Conservation (phyloP, 2,888 invertebrate species). For the Creontiades dilutus region DNA sequence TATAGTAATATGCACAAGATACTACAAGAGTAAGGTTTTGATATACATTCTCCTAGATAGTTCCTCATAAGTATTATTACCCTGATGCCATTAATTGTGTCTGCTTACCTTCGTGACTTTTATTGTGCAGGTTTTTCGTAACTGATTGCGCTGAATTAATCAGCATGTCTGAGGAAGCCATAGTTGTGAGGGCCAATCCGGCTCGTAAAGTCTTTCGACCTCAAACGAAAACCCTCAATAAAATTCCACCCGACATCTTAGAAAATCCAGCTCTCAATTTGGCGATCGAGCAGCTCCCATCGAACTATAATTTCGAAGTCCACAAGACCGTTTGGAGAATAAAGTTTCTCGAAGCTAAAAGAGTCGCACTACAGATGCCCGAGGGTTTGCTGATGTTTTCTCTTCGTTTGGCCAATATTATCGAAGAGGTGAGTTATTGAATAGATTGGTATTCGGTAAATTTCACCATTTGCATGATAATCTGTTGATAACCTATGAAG, state of each 20-base stretch:
- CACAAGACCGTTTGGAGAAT: conserved; percentile 99
- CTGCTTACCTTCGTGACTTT: not conserved
- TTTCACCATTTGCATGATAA: no score
- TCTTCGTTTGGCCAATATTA: conserved; percentile 93
- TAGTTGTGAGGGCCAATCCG: conserved; percentile 89
- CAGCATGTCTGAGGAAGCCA: conserved; percentile 73
- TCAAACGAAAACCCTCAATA: conserved; percentile 84
- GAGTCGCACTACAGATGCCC: conserved; percentile 97
- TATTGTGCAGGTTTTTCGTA: not conserved
- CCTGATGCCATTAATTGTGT: no score
- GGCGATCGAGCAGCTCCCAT: conserved; percentile 88
- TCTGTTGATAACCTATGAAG: no score
- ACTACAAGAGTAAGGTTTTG: no score
- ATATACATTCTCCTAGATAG: no score
- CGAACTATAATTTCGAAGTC: conserved; percentile 98
- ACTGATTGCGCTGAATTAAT: not conserved
- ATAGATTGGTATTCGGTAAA: no score
- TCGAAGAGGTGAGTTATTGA: conserved; percentile 43
- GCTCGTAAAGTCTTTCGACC: conserved; percentile 89
- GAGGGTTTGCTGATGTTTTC: conserved; percentile 96
- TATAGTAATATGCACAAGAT: no score
- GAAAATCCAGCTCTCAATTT: conserved; percentile 86
- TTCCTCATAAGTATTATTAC: no score
- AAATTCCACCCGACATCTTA: conserved; percentile 89
- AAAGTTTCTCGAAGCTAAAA: conserved; percentile 87